Evolutionary conservation across 2,888 invertebrate genomes (phyloP).

Genomic region (Hydrotaea diabolus): DNA sequence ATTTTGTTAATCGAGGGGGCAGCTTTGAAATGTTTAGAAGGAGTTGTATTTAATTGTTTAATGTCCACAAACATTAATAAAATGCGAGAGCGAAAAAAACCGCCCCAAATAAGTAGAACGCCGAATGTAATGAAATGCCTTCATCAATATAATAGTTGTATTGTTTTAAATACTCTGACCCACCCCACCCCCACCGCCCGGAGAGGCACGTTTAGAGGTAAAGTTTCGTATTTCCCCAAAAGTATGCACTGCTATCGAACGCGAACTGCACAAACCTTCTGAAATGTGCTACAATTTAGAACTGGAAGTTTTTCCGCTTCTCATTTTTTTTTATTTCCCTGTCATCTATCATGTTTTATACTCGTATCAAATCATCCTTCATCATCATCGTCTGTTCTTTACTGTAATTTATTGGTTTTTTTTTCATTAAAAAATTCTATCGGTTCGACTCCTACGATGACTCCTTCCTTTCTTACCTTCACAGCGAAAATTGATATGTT

Average conservation of each 20-base stretch:
- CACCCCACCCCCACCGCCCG: neutral
- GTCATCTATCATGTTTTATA: constrained; percentile 4
- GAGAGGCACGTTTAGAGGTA: neutral
- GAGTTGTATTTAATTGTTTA: neutral
- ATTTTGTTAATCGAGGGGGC: neutral
- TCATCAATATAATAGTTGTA: neutral
- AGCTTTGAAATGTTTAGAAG: neutral
- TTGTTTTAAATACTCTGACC: no score
- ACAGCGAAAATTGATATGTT: neutral
- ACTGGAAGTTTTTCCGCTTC: neutral
- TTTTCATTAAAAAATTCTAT: neutral
- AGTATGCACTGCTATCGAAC: constrained; percentile 32
- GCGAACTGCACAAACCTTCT: neutral
- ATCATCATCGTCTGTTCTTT: neutral
- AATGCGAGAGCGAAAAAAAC: neutral
- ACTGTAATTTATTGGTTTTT: neutral
- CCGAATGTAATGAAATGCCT: neutral
- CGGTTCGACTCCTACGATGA: neutral
- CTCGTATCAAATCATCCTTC: neutral
- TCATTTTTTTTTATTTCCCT: neutral
- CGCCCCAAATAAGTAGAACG: constrained; percentile 4
- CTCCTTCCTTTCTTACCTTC: neutral
- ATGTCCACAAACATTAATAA: neutral
- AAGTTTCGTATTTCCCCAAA: constrained; percentile 6
- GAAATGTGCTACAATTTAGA: constrained; percentile 16